A percentile compares a stretch with the other conserved stretches of the same genome.
These are phyloP conservation scores for Greenwoodochromis staneri DNA, from an alignment of 2,113 vertebrate genomes.

Conservation along the genomic window DNA sequence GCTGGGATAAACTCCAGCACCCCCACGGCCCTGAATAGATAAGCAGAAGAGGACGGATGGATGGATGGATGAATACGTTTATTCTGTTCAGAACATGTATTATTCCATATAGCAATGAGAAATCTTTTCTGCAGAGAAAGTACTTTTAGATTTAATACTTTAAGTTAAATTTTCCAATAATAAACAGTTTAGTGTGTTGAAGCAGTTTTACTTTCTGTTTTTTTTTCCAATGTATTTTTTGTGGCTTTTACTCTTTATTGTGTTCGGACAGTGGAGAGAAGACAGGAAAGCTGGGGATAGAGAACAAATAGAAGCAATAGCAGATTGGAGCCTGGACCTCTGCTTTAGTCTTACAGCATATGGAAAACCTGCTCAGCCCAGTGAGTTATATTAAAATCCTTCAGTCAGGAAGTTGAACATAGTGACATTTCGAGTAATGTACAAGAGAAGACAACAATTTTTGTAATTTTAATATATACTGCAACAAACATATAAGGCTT, in stretches of 20 bases:
- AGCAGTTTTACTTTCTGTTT: background rate
- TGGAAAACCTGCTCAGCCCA: background rate
- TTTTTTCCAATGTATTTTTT: background rate
- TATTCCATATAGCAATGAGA: background rate
- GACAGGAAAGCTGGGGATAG: background rate
- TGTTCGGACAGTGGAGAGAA: background rate
- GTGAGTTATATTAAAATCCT: background rate
- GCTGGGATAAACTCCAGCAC: background rate
- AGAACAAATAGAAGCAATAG: background rate
- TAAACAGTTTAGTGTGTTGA: background rate
- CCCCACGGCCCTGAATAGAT: background rate
- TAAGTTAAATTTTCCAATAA: background rate
- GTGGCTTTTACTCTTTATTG: background rate
- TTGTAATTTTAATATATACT: background rate
- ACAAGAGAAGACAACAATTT: background rate
- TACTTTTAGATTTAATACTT: background rate
- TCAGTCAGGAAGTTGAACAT: background rate
- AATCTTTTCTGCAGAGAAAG: background rate
- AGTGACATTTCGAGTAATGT: background rate
- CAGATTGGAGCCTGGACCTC: background rate
- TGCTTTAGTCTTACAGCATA: background rate
- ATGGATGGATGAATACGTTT: background rate
- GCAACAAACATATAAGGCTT: background rate
- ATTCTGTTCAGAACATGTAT: background rate
- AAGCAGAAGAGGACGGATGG: background rate